Percentiles rank a stretch among this genome's conserved stretches.
Conservation (phyloP, 2,888 invertebrate genomes). For the Mongoloraphidia duomilia region DNA sequence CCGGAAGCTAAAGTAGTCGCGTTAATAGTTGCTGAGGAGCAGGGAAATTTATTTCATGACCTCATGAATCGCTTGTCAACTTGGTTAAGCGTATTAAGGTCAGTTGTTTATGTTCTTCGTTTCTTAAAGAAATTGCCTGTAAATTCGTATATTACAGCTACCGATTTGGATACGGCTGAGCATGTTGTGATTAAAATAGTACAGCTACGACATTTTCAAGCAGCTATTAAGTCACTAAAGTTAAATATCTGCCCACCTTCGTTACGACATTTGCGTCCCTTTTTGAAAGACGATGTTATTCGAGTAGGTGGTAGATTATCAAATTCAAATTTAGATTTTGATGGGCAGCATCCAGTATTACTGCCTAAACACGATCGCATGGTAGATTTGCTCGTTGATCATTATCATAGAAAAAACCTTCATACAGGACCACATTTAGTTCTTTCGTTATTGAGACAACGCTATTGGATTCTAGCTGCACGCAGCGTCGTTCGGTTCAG, state of each 20-base stretch:
- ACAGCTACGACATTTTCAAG: conserved; percentile 4
- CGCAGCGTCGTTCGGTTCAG: no score
- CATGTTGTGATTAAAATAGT: conserved; percentile 2
- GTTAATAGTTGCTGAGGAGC: background rate
- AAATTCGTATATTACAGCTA: background rate
- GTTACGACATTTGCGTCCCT: conserved; percentile 7
- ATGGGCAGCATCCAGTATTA: conserved; percentile 7
- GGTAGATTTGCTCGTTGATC: conserved; percentile 10
- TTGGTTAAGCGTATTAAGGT: background rate
- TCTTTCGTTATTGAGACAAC: conserved; percentile 11
- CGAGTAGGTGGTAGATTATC: conserved; percentile 9
- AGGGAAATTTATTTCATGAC: background rate
- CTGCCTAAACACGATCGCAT: conserved; percentile 5
- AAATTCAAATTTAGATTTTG: conserved; percentile 4
- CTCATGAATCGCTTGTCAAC: background rate
- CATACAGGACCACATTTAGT: conserved; percentile 13
- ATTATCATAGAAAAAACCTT: conserved; percentile 11
- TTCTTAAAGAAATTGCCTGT: background rate
- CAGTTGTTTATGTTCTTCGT: background rate
- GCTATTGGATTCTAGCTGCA: conserved; percentile 15
- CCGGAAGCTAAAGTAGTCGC: background rate
- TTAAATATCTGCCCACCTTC: conserved; percentile 4
- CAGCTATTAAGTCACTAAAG: conserved; percentile 3
- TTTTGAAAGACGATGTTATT: conserved; percentile 8
- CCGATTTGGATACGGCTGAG: conserved; percentile 5